A percentile compares a stretch with the other conserved stretches of the same genome.
Conservation (phyloP, 2,113 vertebrate species). For the Lagopus leucura region DNA sequence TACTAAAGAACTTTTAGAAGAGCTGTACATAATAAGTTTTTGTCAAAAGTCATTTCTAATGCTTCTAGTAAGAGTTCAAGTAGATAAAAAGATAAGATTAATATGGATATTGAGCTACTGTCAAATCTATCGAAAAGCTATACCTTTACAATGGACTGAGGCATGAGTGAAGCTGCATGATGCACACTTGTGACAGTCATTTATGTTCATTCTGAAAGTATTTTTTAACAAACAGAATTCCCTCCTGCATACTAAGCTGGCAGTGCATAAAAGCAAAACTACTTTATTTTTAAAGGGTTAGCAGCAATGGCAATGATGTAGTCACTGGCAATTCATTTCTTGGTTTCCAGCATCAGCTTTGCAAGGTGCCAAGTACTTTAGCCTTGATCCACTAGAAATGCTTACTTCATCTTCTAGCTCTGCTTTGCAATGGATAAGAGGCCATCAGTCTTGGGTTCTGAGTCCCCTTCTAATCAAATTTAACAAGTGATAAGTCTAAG, state of each 20-base stretch:
- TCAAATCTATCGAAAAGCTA: neutral
- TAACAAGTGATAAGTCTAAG: neutral
- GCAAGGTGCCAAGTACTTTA: neutral
- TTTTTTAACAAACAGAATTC: neutral
- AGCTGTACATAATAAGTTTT: neutral
- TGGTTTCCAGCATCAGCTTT: neutral
- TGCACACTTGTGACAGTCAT: neutral
- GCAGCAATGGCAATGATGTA: neutral
- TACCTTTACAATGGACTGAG: neutral
- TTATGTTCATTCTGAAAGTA: neutral
- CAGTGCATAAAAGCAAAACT: neutral
- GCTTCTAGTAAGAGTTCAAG: neutral
- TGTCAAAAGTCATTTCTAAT: neutral
- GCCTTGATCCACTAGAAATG: neutral
- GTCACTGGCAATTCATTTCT: fast-evolving
- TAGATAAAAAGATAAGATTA: neutral
- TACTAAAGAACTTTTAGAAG: neutral
- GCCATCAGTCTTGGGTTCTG: neutral
- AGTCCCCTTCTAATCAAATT: neutral
- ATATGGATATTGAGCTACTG: neutral
- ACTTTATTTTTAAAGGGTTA: neutral
- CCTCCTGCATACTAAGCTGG: neutral
- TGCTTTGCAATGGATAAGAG: neutral
- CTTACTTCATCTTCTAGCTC: neutral
- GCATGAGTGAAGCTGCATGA: neutral